A percentile compares a stretch with the other conserved stretches of the same genome.
Evolutionary conservation across 2,888 invertebrate species (phyloP).

Genomic region (Agonopterix arenella): DNA sequence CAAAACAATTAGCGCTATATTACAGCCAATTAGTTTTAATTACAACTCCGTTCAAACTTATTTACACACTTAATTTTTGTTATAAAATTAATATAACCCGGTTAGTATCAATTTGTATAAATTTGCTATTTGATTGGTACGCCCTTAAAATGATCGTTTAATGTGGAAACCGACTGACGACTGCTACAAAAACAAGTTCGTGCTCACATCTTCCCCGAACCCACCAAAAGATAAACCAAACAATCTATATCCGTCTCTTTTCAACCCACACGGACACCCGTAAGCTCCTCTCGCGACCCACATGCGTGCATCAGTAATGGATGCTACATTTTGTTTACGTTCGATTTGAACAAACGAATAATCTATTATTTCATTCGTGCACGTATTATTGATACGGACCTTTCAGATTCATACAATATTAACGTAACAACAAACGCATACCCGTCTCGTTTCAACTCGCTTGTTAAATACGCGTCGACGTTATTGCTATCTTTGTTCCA

Average conservation of each 20-base stretch:
- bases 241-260: conserved; percentile 40
- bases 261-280: conserved; percentile 18
- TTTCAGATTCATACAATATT: conserved; percentile 68
- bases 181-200: conserved; percentile 69
- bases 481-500: conserved; percentile 33
- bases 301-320: conserved; percentile 61
- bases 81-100: conserved; percentile 77
- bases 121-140: conserved; percentile 75
- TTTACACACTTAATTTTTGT: conserved; percentile 77
- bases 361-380: conserved; percentile 77
- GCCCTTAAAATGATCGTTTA: conserved; percentile 74
- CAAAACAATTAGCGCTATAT: conserved; percentile 70
- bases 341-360: conserved; percentile 75
- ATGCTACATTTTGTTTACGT: conserved; percentile 75
- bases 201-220: conserved; percentile 36
- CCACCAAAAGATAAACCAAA: conserved; percentile 11
- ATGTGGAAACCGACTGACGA: conserved; percentile 69
- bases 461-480: fast-evolving
- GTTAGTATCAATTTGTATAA: conserved; percentile 77
- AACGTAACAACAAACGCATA: conserved; percentile 36
- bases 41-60: conserved; percentile 70
- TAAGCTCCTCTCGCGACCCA: conserved; percentile 25
- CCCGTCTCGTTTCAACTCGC: conserved; percentile 34
- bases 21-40: conserved; percentile 75
- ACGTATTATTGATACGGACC: conserved; percentile 73